Evolutionary conservation across 2,888 invertebrate genomes (phyloP).

Genomic region (Agrochola litura): DNA sequence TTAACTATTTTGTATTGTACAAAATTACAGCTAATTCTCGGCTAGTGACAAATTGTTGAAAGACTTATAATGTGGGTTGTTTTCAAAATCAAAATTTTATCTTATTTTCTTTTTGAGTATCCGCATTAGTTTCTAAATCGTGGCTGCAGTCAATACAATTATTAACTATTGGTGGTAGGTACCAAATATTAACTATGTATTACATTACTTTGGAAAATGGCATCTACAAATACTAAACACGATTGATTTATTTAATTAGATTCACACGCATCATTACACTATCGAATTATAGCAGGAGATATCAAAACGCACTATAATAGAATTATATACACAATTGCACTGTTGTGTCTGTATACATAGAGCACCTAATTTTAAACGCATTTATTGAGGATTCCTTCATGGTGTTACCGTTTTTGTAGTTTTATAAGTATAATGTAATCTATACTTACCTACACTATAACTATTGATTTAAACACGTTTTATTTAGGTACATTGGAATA

Average conservation of each 20-base stretch:
- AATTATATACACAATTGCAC: slow-evolving; percentile 83
- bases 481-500: slow-evolving; percentile 23
- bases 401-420: slow-evolving; percentile 44
- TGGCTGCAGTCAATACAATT: slow-evolving; percentile 44
- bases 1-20: slow-evolving; percentile 75
- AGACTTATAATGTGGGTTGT: slow-evolving; percentile 24
- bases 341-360: slow-evolving; percentile 78
- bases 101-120: slow-evolving; percentile 18
- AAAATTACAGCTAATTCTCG: slow-evolving; percentile 73
- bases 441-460: slow-evolving; percentile 22
- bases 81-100: not conserved
- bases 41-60: slow-evolving; percentile 60
- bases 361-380: slow-evolving; percentile 77
- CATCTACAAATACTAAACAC: slow-evolving; percentile 68
- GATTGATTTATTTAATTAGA: slow-evolving; percentile 66
- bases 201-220: slow-evolving; percentile 60
- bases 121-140: slow-evolving; percentile 20
- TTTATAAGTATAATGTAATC: slow-evolving; percentile 17
- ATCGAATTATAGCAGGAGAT: slow-evolving; percentile 61
- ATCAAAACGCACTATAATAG: slow-evolving; percentile 61
- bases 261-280: slow-evolving; percentile 66
- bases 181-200: slow-evolving; percentile 41
- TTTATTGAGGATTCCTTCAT: slow-evolving; percentile 43
- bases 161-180: slow-evolving; percentile 48
- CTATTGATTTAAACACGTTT: slow-evolving; percentile 15